Percentiles rank a stretch among this genome's conserved stretches.
phyloP scores from a whole-genome alignment of 2,888 invertebrate species.

The Linnaemya vulpina region DNA sequence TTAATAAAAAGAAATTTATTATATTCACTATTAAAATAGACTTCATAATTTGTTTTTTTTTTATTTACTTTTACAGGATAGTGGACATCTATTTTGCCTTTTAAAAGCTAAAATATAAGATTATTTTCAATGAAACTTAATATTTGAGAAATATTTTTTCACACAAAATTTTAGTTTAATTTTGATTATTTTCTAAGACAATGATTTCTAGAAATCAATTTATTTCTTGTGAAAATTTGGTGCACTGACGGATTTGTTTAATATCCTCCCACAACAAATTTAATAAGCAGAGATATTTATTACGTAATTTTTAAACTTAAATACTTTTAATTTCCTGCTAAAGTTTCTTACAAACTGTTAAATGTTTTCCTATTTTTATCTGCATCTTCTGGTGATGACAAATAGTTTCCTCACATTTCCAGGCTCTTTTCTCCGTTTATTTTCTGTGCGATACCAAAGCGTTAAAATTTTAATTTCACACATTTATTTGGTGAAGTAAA shows the following conservation, averaged over 20 bases:
- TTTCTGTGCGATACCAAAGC: conserved; percentile 11
- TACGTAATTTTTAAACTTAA: background rate
- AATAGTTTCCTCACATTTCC: conserved; percentile 16
- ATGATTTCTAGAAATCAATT: background rate
- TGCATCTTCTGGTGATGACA: background rate
- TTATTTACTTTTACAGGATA: background rate
- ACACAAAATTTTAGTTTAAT: too few relatives aligned
- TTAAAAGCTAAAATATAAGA: background rate
- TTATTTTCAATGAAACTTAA: too few relatives aligned
- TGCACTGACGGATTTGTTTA: too few relatives aligned
- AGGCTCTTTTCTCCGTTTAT: background rate
- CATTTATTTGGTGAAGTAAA: conserved; percentile 45
- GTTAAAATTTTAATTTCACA: conserved; percentile 54
- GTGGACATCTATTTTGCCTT: background rate
- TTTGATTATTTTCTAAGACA: too few relatives aligned
- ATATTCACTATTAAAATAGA: conserved; percentile 39
- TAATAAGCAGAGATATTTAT: background rate
- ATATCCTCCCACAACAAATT: background rate
- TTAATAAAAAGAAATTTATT: conserved; percentile 23
- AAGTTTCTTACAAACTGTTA: conserved; percentile 4
- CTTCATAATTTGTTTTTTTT: background rate
- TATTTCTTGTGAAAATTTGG: background rate
- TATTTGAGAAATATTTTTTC: too few relatives aligned
- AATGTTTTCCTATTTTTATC: background rate
- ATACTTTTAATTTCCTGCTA: background rate